These are phyloP conservation scores for Ctenodactylus gundi DNA, from an alignment of 2,113 vertebrate genomes.

Conservation along the genomic window DNA sequence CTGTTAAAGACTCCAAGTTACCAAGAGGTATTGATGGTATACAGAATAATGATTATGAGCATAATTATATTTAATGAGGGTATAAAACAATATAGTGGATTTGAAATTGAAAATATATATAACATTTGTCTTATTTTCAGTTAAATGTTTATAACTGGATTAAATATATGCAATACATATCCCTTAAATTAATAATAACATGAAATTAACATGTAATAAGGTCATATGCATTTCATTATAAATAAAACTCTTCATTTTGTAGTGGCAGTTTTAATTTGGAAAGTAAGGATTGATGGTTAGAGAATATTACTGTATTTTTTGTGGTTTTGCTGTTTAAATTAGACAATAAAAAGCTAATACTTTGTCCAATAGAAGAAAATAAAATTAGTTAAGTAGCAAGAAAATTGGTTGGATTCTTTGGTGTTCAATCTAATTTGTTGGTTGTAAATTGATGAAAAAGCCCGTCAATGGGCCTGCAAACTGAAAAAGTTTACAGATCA, in stretches of 20 bases:
- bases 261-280: conserved; percentile 3
- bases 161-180: neutral
- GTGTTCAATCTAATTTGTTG: conserved; percentile 6
- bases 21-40: neutral
- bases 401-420: conserved; percentile 12
- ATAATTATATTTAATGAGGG: neutral
- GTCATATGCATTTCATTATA: conserved; percentile 1
- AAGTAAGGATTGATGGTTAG: neutral
- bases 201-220: conserved; percentile 11
- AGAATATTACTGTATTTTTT: neutral
- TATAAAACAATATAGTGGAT: neutral
- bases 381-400: neutral
- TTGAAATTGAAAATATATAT: neutral
- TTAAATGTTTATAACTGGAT: neutral
- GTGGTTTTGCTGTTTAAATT: conserved; percentile 6
- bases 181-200: neutral
- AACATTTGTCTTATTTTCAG: conserved; percentile 1
- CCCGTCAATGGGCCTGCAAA: neutral
- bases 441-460: conserved; percentile 26
- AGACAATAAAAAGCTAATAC: conserved; percentile 11
- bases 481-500: neutral
- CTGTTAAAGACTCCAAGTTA: neutral
- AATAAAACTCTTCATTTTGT: neutral
- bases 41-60: conserved; percentile 43
- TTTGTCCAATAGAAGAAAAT: neutral